Evolutionary conservation across 2,888 invertebrate species (phyloP), one percentile per base, ranked within the genome.

Genomic region (Penaeus monodon): DNA sequence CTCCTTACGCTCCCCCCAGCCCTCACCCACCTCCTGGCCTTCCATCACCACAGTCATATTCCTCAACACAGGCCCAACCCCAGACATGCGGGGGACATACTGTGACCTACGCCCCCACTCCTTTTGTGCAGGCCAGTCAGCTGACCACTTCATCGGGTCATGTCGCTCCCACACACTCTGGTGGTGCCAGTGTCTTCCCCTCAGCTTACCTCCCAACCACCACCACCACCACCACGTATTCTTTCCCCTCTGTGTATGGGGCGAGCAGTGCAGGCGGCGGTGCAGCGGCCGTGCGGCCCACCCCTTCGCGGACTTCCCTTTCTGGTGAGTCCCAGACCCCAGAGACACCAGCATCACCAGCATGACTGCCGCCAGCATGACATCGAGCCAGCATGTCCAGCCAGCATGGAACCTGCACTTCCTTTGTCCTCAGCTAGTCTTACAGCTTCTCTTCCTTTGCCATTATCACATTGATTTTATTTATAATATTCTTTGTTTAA

Each of bases 21-120:
- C 88, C 89, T 44, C 85, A 88, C 68, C 88, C 88, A 44, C 89
- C 88, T 68, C 91, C 91, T n/a, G 89, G 88, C 81, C 91, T 91
- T 20, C 85, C 89, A 33, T 89, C 88, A n/a, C 87, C 88, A 66
- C 87, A 83, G 65, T 85, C 85, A 49, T 79, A 68, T 38, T 77
- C 76, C 38, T 76, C 84, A 22, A 44, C 76, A 38, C 76, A 76
- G n/a, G 44, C 76, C 44, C 84, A 84, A 66, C 84, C 76, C 57
- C 84, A 84, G 38, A 77, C 84, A 7, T 78, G 68, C 49, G 84
- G 84, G 79, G 86, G 86, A 33, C 64, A 66, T 63, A 82, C 87
- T 63, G 79, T 87, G 63, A 83, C 87, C 57, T 87, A 65, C 78
- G 83, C 87, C 44, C 87, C 87, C 63, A 87, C 87, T 33, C 87